Conservation (phyloP, 2,888 invertebrate genomes). For the Harpalus rubripes region DNA sequence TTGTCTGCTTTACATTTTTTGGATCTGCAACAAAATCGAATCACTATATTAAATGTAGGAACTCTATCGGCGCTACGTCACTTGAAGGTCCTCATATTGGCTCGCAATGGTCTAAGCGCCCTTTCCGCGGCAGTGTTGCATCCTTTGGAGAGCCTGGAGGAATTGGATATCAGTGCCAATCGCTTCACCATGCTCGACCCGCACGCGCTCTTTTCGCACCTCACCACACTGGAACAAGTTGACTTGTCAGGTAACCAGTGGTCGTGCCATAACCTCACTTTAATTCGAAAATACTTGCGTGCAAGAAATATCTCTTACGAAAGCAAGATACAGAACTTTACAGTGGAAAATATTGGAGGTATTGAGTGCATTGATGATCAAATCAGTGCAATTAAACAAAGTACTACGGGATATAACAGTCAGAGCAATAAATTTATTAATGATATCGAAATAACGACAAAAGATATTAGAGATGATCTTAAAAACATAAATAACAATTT, state of each 20-base stretch:
- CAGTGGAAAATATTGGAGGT: not conserved
- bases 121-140: not conserved
- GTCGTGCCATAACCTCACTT: not conserved
- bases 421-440: not conserved
- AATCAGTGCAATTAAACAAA: not conserved
- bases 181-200: not conserved
- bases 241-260: conserved; percentile 8
- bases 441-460: not conserved
- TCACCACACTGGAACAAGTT: not conserved
- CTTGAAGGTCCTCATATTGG: not conserved
- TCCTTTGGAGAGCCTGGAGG: too few relatives aligned
- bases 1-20: not conserved
- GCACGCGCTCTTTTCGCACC: not conserved
- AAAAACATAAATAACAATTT: not conserved
- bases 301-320: not conserved
- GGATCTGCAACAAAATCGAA: not conserved
- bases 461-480: not conserved
- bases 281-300: not conserved
- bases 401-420: not conserved
- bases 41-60: not conserved
- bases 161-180: not conserved
- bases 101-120: not conserved
- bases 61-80: not conserved
- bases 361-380: not conserved
- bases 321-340: not conserved